Conservation (phyloP, 2,113 vertebrate genomes). For the Muscicapa adusta region DNA sequence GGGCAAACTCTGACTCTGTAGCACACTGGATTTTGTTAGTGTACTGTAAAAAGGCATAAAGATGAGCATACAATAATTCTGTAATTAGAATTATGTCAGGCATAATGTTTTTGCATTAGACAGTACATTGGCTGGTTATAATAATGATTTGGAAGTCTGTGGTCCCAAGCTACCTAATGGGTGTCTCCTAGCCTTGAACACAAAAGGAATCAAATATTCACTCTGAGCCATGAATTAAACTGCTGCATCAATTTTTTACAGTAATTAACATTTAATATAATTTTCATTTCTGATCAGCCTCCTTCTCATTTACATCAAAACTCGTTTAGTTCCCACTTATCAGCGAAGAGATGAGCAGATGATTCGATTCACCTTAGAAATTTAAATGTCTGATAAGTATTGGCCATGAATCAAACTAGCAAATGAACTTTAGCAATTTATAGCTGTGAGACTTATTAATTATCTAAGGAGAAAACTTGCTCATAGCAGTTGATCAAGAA, state of each 20-base stretch:
- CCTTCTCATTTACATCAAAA: not conserved
- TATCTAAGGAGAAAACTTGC: not conserved
- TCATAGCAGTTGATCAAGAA: not conserved
- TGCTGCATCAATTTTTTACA: not conserved
- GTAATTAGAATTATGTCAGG: conserved; percentile 38
- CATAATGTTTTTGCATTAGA: conserved; percentile 35
- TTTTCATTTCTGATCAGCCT: not conserved
- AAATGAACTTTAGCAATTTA: not conserved
- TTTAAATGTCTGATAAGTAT: not conserved
- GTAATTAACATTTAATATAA: not conserved
- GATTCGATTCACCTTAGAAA: not conserved
- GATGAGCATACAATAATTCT: not conserved
- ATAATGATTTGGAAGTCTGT: not conserved
- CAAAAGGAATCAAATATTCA: not conserved
- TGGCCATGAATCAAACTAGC: not conserved
- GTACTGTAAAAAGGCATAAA: not conserved
- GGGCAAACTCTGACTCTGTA: not conserved
- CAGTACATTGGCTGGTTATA: not conserved
- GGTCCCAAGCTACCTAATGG: not conserved
- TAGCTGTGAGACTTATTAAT: not conserved
- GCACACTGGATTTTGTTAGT: not conserved
- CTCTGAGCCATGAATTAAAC: not conserved
- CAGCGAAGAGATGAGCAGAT: not conserved
- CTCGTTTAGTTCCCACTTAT: not conserved
- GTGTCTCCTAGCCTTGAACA: not conserved